Conservation (phyloP, 2,888 invertebrate genomes). For the Euproctis similis region DNA sequence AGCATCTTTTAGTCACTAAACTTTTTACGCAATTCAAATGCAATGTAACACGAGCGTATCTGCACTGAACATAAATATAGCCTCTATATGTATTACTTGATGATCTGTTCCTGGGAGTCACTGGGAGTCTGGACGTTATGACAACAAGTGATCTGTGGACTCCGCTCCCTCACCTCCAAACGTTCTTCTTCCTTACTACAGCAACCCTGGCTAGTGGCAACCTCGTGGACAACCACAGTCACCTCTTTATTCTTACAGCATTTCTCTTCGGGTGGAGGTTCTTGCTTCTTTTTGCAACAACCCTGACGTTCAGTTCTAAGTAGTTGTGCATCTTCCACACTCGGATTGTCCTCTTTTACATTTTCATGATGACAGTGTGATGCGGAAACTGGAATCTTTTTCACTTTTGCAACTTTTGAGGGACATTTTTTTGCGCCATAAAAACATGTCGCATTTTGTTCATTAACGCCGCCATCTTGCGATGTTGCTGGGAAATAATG, state of each 20-base stretch:
- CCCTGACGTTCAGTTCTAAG: slow-evolving; percentile 44
- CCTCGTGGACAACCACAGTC: slow-evolving; percentile 21
- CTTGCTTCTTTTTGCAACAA: slow-evolving; percentile 51
- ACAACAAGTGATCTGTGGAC: slow-evolving; percentile 59
- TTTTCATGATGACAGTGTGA: slow-evolving; percentile 35
- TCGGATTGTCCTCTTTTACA: slow-evolving; percentile 53
- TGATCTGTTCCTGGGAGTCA: slow-evolving; percentile 62
- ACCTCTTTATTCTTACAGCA: slow-evolving; percentile 30
- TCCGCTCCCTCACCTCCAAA: slow-evolving; percentile 39
- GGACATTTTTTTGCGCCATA: slow-evolving; percentile 62
- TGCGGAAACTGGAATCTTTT: slow-evolving; percentile 27
- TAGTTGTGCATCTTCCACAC: slow-evolving; percentile 53
- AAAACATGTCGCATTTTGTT: slow-evolving; percentile 41
- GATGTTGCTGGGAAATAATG: slow-evolving; percentile 58
- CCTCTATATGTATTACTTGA: slow-evolving; percentile 24
- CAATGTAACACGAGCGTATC: too few species aligned
- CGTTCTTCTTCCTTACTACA: slow-evolving; percentile 24
- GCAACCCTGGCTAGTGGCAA: slow-evolving; percentile 16
- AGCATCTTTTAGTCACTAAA: too few species aligned
- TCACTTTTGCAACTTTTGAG: slow-evolving; percentile 52
- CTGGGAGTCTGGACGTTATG: slow-evolving; percentile 38
- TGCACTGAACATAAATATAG: slow-evolving; percentile 5
- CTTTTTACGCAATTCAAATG: too few species aligned
- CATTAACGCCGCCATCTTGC: slow-evolving; percentile 29
- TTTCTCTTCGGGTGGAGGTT: slow-evolving; percentile 36